Percentiles rank a stretch among this genome's conserved stretches.
Conservation (phyloP, 2,888 invertebrate genomes). For the Baccha elongata region DNA sequence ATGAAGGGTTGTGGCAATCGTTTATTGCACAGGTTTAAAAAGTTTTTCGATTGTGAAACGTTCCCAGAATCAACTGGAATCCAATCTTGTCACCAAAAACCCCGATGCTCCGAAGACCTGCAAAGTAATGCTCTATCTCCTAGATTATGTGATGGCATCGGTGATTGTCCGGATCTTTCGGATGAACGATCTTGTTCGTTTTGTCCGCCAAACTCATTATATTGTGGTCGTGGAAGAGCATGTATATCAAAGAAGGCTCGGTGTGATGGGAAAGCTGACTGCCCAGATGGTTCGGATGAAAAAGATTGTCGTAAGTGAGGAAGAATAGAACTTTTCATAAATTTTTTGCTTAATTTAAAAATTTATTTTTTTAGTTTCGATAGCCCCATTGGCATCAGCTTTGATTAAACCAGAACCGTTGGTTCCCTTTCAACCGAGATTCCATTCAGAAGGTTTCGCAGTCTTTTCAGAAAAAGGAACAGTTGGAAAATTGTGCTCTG, state of each 20-base stretch:
- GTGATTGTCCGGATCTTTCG: conserved; percentile 92
- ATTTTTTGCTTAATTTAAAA: not conserved
- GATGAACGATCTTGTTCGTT: conserved; percentile 92
- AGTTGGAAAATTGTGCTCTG: conserved; percentile 91
- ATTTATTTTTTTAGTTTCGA: conserved; percentile 85
- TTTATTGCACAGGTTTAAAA: conserved; percentile 87
- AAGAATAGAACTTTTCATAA: not conserved
- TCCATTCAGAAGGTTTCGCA: conserved; percentile 90
- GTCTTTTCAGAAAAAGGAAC: conserved; percentile 92
- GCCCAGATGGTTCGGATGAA: conserved; percentile 94
- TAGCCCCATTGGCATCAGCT: conserved; percentile 87
- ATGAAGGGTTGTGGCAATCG: conserved; percentile 91
- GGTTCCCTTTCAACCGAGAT: conserved; percentile 88
- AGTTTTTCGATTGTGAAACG: conserved; percentile 89
- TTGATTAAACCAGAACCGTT: conserved; percentile 86
- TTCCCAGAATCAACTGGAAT: conserved; percentile 91
- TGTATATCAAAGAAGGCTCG: conserved; percentile 88
- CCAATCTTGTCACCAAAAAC: conserved; percentile 89
- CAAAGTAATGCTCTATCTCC: conserved; percentile 89
- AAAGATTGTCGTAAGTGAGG: conserved; percentile 90
- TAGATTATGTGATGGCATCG: conserved; percentile 92
- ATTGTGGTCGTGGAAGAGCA: conserved; percentile 90
- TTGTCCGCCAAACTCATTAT: conserved; percentile 88
- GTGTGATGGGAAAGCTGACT: conserved; percentile 92
- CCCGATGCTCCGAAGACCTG: conserved; percentile 90